Percentiles rank a stretch among this genome's conserved stretches.
phyloP scores from a whole-genome alignment of 1,140 invertebrate genomes.

The Latrodectus geometricus region DNA sequence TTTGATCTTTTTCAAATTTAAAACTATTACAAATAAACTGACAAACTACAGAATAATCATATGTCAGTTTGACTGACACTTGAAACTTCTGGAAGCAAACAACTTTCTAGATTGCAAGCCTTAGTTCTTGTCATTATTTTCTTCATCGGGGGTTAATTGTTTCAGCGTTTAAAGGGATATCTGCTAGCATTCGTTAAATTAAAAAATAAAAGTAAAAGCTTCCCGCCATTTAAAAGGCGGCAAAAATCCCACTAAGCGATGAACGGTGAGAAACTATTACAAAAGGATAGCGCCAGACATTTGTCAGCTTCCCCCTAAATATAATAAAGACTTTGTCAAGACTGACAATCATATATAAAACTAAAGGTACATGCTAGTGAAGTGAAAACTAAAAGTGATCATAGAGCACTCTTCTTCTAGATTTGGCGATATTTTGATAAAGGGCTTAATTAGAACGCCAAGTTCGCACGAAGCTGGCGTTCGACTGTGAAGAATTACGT shows the following conservation, averaged over 20 bases:
- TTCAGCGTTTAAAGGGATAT: neutral
- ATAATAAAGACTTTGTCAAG: conserved; percentile 57
- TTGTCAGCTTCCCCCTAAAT: conserved; percentile 40
- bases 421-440: conserved; percentile 54
- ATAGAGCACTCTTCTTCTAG: neutral
- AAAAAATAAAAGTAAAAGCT: neutral
- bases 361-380: conserved; percentile 35
- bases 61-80: too few relatives aligned
- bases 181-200: neutral
- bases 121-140: neutral
- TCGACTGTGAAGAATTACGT: conserved; percentile 59
- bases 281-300: conserved; percentile 43
- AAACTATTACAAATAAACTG: too few relatives aligned
- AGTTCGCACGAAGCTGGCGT: conserved; percentile 17
- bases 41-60: too few relatives aligned
- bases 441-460: conserved; percentile 61
- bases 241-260: conserved; percentile 9
- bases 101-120: too few relatives aligned
- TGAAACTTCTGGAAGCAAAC: too few relatives aligned
- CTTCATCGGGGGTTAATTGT: neutral
- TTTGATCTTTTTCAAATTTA: too few relatives aligned
- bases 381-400: conserved; percentile 57
- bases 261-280: conserved; percentile 19
- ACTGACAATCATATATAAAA: conserved; percentile 40
- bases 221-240: neutral